Evolutionary conservation across 2,113 vertebrate genomes (phyloP).

Genomic region (Oryzias curvinotus): DNA sequence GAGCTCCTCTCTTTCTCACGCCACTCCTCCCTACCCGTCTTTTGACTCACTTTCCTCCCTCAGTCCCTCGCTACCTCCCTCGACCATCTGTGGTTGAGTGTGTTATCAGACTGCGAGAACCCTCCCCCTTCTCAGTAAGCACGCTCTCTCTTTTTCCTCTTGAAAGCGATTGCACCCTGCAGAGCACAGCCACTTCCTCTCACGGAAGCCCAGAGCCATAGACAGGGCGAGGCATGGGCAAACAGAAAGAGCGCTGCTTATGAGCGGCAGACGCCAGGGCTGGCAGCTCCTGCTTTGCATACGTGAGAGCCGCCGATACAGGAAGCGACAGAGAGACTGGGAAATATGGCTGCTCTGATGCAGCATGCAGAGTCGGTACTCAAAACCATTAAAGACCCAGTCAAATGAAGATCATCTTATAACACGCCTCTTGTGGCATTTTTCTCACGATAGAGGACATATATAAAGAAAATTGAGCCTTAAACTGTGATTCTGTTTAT

Average conservation of each 20-base stretch:
- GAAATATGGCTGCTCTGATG: constrained; percentile 46
- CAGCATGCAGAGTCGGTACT: background rate
- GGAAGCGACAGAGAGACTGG: constrained; percentile 31
- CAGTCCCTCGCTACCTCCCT: constrained; percentile 61
- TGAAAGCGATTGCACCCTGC: constrained; percentile 66
- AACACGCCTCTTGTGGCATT: no score
- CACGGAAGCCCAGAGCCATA: constrained; percentile 41
- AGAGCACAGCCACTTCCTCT: constrained; percentile 86
- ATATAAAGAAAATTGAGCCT: no score
- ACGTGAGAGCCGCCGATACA: constrained; percentile 30
- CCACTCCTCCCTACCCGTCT: constrained; percentile 38
- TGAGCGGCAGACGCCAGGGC: constrained; percentile 44
- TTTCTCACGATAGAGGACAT: no score
- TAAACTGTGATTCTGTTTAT: no score
- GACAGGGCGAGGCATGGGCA: constrained; percentile 28
- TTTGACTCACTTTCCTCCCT: constrained; percentile 37
- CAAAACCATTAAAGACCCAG: no score
- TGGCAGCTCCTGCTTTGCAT: constrained; percentile 46
- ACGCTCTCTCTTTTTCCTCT: constrained; percentile 59
- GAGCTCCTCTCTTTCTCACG: constrained; percentile 40
- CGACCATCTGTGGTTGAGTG: constrained; percentile 72
- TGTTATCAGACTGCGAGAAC: constrained; percentile 71
- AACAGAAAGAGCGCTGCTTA: constrained; percentile 46
- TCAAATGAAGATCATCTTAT: no score
- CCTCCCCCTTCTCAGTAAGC: constrained; percentile 51